Base-by-base conservation (phyloP, 2,888 invertebrate genomes). In the Idaea straminata region DNA sequence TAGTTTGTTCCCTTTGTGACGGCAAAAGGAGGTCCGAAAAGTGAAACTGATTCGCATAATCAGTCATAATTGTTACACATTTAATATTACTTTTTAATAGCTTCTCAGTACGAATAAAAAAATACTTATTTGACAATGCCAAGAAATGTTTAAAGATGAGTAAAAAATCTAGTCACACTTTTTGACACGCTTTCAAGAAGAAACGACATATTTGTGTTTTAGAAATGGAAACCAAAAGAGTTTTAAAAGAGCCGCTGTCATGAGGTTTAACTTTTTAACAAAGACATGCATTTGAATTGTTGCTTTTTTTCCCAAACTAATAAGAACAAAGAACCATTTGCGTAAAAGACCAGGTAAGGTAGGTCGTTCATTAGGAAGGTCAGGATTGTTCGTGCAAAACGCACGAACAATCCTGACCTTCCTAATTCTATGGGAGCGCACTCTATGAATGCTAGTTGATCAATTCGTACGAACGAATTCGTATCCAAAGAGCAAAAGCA, bases 1-100 rank as follows among this genome's bases (percentile, higher is more conserved):
- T 72, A 70, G 73, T 74, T 71, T 75, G 76, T 76, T 72, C 72
- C 78, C 75, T 81, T 82, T 82, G 78, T 81, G 80, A 78, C 71
- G 78, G 76, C 82, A 83, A 83, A 77, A 77, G 72, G 75, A 77
- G 77, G 73, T 77, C 73, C 72, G 63, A 69, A 76, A 79, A 72
- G 67, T 72, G 72, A 77, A 74, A 74, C 72, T 70, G 66, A 71
- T 69, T 71, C 66, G 74, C 71, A 62, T 65, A 62, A 72, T 71
- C 10, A 47, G 62, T 62, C 63, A 70, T 74, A 76, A 76, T 79
- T 59, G 59, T 59, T 34, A 59, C 59, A 25, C 10, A 59, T 25
- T 77, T 77, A 74, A 61, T 76, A 79, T 81, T 77, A 70, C 73
- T 72, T 72, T 74, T 74, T 72, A 71, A 62, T 67, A 68, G 69